A percentile compares a stretch with the other conserved stretches of the same genome.
Conservation (phyloP, 2,113 vertebrate species). For the Siniperca chuatsi region DNA sequence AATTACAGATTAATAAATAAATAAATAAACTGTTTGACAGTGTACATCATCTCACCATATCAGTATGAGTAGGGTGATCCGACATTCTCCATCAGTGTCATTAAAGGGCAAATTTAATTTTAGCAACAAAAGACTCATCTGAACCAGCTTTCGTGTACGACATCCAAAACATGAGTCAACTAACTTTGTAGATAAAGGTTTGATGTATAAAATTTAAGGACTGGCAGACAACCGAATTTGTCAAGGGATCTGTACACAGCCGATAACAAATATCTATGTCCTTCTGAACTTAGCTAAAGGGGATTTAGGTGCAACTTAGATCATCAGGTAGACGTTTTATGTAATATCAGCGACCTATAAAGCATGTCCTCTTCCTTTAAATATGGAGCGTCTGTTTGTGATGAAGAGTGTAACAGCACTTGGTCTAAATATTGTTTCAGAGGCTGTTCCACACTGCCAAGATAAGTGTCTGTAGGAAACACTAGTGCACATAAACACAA, state of each 20-base stretch:
- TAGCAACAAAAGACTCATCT: not conserved
- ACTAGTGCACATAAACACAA: slow-evolving; percentile 46
- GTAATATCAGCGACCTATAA: not conserved
- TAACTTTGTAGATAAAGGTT: slow-evolving; percentile 38
- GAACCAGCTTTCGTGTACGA: not conserved
- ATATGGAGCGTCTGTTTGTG: slow-evolving; percentile 1
- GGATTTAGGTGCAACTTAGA: slow-evolving; percentile 9
- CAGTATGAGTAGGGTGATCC: not conserved
- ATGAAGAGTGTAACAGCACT: slow-evolving; percentile 3
- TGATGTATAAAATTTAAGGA: slow-evolving; percentile 36
- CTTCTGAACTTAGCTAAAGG: slow-evolving; percentile 3
- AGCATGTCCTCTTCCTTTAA: not conserved
- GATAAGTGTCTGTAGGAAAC: slow-evolving; percentile 45
- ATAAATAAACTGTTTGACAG: slow-evolving; percentile 9
- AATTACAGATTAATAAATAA: slow-evolving; percentile 9
- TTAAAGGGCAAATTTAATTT: slow-evolving; percentile 35
- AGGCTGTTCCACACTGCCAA: slow-evolving; percentile 13
- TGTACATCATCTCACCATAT: slow-evolving; percentile 4
- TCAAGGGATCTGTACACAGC: slow-evolving; percentile 7
- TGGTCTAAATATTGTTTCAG: slow-evolving; percentile 42
- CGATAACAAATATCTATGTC: slow-evolving; percentile 20
- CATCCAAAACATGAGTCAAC: slow-evolving; percentile 33
- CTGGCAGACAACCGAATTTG: slow-evolving; percentile 9
- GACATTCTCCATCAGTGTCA: slow-evolving; percentile 9
- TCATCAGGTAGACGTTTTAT: slow-evolving; percentile 15